Evolutionary conservation across 2,113 vertebrate species (phyloP).

Genomic region (Colius striatus): DNA sequence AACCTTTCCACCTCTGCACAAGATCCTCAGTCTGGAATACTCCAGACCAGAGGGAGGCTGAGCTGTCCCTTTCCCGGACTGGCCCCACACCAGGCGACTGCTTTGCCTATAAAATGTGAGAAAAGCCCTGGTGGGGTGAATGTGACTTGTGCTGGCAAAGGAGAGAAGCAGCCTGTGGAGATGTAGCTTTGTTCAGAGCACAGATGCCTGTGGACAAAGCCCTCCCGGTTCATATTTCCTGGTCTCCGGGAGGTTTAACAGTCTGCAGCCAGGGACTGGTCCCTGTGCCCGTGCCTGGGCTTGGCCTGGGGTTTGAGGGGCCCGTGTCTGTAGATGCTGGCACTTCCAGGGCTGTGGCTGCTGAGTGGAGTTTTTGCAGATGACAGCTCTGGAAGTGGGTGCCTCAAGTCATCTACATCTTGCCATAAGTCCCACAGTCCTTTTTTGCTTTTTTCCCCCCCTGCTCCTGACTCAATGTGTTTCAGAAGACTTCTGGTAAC

Average conservation of each 20-base stretch:
- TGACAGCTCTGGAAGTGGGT: conserved; percentile 43
- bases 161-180: neutral
- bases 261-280: neutral
- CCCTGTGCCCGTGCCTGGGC: neutral
- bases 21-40: neutral
- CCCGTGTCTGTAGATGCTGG: neutral
- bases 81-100: neutral
- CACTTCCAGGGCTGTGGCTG: neutral
- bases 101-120: neutral
- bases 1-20: neutral
- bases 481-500: conserved; percentile 69
- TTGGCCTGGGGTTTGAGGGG: neutral
- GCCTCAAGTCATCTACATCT: conserved; percentile 47
- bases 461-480: conserved; percentile 43
- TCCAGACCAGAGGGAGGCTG: neutral
- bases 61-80: neutral
- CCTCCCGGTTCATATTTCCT: conserved; percentile 18
- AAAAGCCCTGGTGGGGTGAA: neutral
- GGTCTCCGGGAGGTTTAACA: neutral
- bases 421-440: neutral
- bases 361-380: conserved; percentile 33
- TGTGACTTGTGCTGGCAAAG: conserved; percentile 10
- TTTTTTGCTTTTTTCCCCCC: neutral
- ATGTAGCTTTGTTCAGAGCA: conserved; percentile 35
- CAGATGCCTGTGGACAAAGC: conserved; percentile 35